Percentiles rank a stretch among this genome's conserved stretches.
Conservation (phyloP, 2,797 vertebrate genomes). For the Periophthalmus magnuspinnatus region DNA sequence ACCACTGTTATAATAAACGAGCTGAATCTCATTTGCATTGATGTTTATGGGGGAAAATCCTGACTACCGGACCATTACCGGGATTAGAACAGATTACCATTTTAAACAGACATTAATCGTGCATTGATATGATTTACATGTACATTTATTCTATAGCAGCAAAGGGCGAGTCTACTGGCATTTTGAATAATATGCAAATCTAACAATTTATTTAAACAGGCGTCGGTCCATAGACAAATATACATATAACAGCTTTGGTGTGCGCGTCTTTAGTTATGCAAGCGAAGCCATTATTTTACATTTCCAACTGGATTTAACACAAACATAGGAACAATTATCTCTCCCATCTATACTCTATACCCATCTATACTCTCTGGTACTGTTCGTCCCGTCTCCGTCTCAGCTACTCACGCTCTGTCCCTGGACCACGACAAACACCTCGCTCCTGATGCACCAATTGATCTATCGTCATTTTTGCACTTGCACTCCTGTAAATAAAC, state of each 20-base stretch:
- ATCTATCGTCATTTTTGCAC: too few species aligned
- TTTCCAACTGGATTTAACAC: neutral
- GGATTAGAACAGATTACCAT: neutral
- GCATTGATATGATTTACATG: neutral
- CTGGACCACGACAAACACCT: too few species aligned
- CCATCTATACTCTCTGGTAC: too few species aligned
- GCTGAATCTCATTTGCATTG: neutral
- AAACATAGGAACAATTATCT: too few species aligned
- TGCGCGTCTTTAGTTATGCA: neutral
- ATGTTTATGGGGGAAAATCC: neutral
- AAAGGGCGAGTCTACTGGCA: neutral
- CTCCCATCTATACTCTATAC: too few species aligned
- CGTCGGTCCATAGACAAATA: neutral
- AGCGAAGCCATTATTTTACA: neutral
- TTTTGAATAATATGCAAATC: neutral
- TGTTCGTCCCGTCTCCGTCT: too few species aligned
- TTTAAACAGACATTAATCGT: neutral
- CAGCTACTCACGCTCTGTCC: too few species aligned
- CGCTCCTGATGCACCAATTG: too few species aligned
- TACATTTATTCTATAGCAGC: neutral
- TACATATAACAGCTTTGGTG: neutral
- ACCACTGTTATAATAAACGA: too few species aligned
- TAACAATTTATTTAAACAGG: neutral
- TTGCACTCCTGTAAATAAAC: too few species aligned
- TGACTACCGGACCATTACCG: neutral